Evolutionary conservation across 2,888 invertebrate genomes (phyloP), one percentile per base, ranked within the genome.

Genomic region (Drosophila picticornis): DNA sequence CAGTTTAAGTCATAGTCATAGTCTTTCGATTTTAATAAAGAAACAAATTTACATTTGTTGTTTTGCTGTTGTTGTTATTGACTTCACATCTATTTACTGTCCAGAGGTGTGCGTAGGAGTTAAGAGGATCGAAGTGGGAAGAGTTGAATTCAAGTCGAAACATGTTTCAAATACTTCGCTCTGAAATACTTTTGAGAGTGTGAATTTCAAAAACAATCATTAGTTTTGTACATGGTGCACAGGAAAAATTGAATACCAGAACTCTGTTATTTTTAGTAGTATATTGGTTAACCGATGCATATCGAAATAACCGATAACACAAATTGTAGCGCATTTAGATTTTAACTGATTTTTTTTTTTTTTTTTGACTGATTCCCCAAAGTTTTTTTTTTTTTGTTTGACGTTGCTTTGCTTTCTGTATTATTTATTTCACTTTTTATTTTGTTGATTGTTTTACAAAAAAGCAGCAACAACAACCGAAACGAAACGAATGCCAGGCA

Each of bases 401-500:
- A 61, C 72, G 83, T 77, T 66, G 65, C 68, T 74, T 77, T 52
- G 59, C 72, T 79, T 75, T 72, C 72, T 71, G 72, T 81, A 79
- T 81, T 81, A 81, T 82, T 82, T 77, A 79, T 80, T 81, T 74
- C 72, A 59, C 79, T 72, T 77, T 81, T 87, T 81, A 84, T 83
- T 83, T 84, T 77, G 83, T 78, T 86, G 86, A 90, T 86, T 86
- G 83, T 89, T 89, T 86, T 83, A 77, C 72, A 83, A 83, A 89
- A 81, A 74, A 80, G 76, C 66, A 75, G 36, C 63, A 63, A 61
- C 68, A 65, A 71, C 71, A 79, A 71, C 60, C 70, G 65, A 76
- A 61, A 66, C 75, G 72, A 64, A 69, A 57, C 68, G 53, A 80
- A 72, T 63, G 61, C 52, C 72, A 75, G 66, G 65, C 29, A n/a